A percentile compares a stretch with the other conserved stretches of the same genome.
These are phyloP conservation scores for Siniperca undulata DNA, from an alignment of 2,797 vertebrate species.

Conservation along the genomic window DNA sequence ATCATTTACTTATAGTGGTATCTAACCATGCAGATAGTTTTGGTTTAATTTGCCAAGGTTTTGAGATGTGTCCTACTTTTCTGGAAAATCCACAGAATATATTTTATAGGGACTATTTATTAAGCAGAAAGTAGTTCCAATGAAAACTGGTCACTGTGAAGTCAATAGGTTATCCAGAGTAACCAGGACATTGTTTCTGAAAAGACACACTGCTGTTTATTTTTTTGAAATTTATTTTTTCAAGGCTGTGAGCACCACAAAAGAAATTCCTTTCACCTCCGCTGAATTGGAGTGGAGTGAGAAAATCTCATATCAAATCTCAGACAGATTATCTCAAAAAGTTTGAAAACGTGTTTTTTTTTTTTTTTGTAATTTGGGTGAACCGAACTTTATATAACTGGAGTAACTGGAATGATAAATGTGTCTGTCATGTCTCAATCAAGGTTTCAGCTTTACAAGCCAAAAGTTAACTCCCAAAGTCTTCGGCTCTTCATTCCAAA, in stretches of 20 bases:
- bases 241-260: not conserved
- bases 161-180: not conserved
- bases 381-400: not conserved
- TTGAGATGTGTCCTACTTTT: too few relatives aligned
- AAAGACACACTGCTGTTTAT: not conserved
- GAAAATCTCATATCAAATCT: too few relatives aligned
- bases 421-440: slow-evolving; percentile 28
- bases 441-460: slow-evolving; percentile 27
- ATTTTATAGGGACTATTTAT: not conserved
- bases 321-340: not conserved
- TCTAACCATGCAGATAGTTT: not conserved
- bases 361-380: slow-evolving; percentile 8
- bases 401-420: slow-evolving; percentile 33
- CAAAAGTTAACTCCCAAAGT: slow-evolving; percentile 27
- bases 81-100: not conserved
- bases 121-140: not conserved
- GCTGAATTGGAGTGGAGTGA: not conserved
- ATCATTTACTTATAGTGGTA: not conserved
- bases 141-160: not conserved
- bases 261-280: slow-evolving; percentile 3
- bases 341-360: not conserved
- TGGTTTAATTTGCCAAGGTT: not conserved
- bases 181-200: not conserved
- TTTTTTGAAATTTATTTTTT: not conserved
- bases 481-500: slow-evolving; percentile 11